A percentile compares a stretch with the other conserved stretches of the same genome.
Conservation (phyloP, 2,797 vertebrate genomes). For the Ceryle rudis region DNA sequence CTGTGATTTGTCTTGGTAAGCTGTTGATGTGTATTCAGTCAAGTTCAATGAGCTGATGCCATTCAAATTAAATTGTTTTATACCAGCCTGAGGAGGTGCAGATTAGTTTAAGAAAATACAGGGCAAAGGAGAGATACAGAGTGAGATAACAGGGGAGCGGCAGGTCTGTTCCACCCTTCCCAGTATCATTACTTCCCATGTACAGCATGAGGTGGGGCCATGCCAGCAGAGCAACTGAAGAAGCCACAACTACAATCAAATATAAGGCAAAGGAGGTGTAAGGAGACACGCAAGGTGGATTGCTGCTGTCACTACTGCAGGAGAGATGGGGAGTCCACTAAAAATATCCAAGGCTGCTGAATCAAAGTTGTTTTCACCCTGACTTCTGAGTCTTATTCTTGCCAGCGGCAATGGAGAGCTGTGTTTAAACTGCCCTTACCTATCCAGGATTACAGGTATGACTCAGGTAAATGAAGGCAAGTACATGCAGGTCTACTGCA, state of each 20-base stretch:
- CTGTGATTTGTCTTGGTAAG: neutral
- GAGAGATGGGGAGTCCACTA: neutral
- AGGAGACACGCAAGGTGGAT: neutral
- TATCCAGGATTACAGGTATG: conserved; percentile 19
- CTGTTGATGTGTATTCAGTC: neutral
- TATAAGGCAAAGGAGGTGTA: neutral
- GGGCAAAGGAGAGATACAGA: conserved; percentile 22
- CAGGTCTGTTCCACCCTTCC: conserved; percentile 14
- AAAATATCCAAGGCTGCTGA: neutral
- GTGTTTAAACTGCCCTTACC: conserved; percentile 34
- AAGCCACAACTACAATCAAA: neutral
- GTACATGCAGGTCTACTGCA: conserved; percentile 10
- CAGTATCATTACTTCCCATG: neutral
- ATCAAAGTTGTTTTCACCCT: conserved; percentile 14
- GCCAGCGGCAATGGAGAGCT: neutral
- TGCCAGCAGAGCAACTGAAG: neutral
- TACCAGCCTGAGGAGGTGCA: neutral
- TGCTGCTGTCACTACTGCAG: neutral
- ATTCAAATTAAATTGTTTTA: conserved; percentile 23
- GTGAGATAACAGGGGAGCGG: neutral
- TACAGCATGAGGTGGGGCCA: neutral
- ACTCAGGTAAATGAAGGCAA: conserved; percentile 40
- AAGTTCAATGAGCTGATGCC: neutral
- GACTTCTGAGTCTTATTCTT: neutral
- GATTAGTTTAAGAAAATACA: conserved; percentile 6